Evolutionary conservation across 2,113 vertebrate genomes (phyloP), one percentile per base, ranked within the genome.

Genomic region (Drymodes brunneopygia): DNA sequence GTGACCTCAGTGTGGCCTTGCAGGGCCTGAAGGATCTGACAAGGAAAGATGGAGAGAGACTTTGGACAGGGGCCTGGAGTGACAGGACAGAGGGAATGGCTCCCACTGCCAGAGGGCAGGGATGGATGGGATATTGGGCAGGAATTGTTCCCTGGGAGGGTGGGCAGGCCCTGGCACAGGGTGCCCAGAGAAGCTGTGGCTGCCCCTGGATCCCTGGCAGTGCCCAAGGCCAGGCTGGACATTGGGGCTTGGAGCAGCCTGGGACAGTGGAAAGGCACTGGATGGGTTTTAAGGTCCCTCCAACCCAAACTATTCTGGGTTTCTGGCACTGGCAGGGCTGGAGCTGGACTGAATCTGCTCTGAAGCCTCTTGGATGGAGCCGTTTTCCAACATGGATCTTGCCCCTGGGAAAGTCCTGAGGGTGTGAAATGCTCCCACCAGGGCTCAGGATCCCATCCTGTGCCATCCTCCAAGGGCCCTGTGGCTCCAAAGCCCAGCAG

Each of bases 41-140:
- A n/a, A 22, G 7, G 47, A 28, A 4, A 45, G 3, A 1, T 36
- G 78, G 28, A 57, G 51, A 47, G 22, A 2, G 27, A 36, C 13
- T 31, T 4, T 1, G 21, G 11, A 35, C 18, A 66, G 7, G 6
- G 62, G 15, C 42, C 0, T 67, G 51, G 29, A 69, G 42, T 0
- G 35, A 3, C 44, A 40, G 64, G 64, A 40, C 22, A 28, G 2
- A 5, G 29, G 64, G 64, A 81, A 58, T 48, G 79, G 35, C 11
- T 33, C 38, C 35, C 8, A 58, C 4, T 69, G 44, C 18, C 35
- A n/a, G 29, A 58, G 53, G 18, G 18, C 14, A 38, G 78, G 28
- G 28, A 0, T 11, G 1, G 53, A 3, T 58, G 44, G 79, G 53
- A 69, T 40, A 11, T 9, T 9, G 29, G 29, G 44, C 0, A 40